A percentile compares a stretch with the other conserved stretches of the same genome.
Conservation (phyloP, 2,797 vertebrate species). For the Brachyalestes nurse region DNA sequence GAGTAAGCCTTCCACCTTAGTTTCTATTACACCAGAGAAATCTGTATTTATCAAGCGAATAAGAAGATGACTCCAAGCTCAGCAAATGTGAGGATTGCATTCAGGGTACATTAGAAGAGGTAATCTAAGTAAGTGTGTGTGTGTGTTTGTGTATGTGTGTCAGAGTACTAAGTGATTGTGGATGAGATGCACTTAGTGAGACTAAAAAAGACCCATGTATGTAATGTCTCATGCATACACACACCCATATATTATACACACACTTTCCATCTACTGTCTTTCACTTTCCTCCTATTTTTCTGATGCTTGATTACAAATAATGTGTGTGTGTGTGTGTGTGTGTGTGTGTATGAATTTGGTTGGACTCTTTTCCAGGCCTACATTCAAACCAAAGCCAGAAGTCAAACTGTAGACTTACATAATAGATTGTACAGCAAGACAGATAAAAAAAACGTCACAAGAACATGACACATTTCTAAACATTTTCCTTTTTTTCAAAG, state of each 20-base stretch:
- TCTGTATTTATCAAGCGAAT: constrained; percentile 44
- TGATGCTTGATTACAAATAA: no score
- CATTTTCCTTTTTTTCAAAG: constrained; percentile 32
- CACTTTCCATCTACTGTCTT: no score
- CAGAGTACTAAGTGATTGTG: neutral
- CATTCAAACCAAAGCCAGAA: no score
- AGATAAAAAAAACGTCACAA: neutral
- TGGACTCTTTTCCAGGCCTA: no score
- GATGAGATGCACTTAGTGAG: neutral
- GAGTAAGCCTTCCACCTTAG: neutral
- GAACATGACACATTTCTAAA: neutral
- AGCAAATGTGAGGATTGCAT: constrained; percentile 49
- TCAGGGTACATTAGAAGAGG: constrained; percentile 18
- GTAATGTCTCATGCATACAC: neutral
- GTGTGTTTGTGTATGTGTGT: neutral
- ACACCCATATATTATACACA: no score
- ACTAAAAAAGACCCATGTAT: neutral
- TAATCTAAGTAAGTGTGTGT: neutral
- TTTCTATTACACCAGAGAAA: constrained; percentile 12
- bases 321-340: no score
- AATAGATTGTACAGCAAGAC: neutral
- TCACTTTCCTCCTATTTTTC: no score
- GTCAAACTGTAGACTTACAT: no score
- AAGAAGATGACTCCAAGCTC: constrained; percentile 50
- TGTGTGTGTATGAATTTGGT: no score